Conservation (phyloP, 23 tunicate species). For the Ciona savignyi region DNA sequence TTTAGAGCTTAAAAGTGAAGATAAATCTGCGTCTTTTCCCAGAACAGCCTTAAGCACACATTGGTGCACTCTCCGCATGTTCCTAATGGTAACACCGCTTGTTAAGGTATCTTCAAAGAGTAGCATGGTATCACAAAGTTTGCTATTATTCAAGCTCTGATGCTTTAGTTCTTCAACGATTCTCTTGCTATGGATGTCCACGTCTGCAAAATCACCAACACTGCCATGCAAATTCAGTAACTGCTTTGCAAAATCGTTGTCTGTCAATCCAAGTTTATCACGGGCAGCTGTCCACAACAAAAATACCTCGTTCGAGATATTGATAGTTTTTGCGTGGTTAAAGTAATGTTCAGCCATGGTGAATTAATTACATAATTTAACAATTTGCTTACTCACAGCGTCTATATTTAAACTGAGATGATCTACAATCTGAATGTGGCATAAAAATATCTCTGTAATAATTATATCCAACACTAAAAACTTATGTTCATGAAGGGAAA, state of each 20-base stretch:
- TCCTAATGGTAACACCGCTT: neutral
- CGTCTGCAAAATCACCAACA: neutral
- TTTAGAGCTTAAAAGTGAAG: too few relatives aligned
- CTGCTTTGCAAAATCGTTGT: neutral
- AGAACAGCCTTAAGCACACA: neutral
- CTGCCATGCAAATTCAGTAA: too few relatives aligned
- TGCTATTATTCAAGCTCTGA: neutral
- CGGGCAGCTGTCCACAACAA: neutral
- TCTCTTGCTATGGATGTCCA: neutral
- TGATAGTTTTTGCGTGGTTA: neutral
- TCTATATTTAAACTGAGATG: too few relatives aligned
- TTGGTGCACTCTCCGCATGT: neutral
- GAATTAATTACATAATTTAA: too few relatives aligned
- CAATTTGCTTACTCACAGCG: neutral
- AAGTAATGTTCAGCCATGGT: neutral
- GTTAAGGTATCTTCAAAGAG: neutral
- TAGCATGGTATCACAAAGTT: neutral
- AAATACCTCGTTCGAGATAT: neutral
- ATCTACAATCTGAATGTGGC: too few relatives aligned
- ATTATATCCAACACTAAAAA: too few relatives aligned
- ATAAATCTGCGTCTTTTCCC: too few relatives aligned
- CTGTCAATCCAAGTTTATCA: neutral
- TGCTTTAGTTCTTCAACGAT: neutral
- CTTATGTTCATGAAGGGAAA: too few relatives aligned
- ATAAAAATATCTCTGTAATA: too few relatives aligned